Evolutionary conservation across 2,888 invertebrate genomes (phyloP).

Genomic region (Campoletis raptor): DNA sequence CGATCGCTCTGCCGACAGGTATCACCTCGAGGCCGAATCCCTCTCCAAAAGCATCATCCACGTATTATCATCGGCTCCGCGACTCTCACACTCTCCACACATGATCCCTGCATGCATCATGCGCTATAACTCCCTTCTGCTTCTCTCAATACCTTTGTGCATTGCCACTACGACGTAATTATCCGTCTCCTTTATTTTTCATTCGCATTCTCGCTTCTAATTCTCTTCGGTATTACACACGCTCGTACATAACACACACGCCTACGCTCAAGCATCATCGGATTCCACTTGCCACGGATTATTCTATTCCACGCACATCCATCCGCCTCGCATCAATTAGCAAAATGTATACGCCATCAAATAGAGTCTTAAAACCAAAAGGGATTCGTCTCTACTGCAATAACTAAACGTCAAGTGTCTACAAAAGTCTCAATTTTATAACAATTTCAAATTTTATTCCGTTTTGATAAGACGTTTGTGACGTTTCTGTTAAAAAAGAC

Average conservation of each 20-base stretch:
- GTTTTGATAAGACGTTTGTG: too few relatives aligned
- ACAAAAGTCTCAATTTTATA: not conserved
- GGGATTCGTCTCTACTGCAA: not conserved
- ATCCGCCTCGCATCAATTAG: slow-evolving; percentile 61
- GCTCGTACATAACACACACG: not conserved
- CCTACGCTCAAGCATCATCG: not conserved
- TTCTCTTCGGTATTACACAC: slow-evolving; percentile 34
- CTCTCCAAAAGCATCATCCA: slow-evolving; percentile 44
- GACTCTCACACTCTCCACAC: slow-evolving; percentile 14
- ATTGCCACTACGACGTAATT: not conserved
- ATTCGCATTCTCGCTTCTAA: slow-evolving; percentile 44
- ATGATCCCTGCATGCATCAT: not conserved
- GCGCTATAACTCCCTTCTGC: not conserved
- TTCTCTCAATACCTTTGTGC: slow-evolving; percentile 2
- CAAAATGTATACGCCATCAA: slow-evolving; percentile 48
- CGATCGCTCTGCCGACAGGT: slow-evolving; percentile 55
- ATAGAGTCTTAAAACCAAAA: slow-evolving; percentile 14
- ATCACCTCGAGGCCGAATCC: slow-evolving; percentile 49
- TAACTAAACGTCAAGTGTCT: not conserved
- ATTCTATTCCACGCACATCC: slow-evolving; percentile 16
- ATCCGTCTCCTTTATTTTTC: slow-evolving; percentile 30
- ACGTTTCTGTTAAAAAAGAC: too few relatives aligned
- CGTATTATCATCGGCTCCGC: slow-evolving; percentile 49
- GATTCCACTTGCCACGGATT: slow-evolving; percentile 19
- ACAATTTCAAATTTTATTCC: too few relatives aligned